These are phyloP conservation scores for Araneus ventricosus DNA, from an alignment of 1,140 invertebrate species.

Conservation along the genomic window DNA sequence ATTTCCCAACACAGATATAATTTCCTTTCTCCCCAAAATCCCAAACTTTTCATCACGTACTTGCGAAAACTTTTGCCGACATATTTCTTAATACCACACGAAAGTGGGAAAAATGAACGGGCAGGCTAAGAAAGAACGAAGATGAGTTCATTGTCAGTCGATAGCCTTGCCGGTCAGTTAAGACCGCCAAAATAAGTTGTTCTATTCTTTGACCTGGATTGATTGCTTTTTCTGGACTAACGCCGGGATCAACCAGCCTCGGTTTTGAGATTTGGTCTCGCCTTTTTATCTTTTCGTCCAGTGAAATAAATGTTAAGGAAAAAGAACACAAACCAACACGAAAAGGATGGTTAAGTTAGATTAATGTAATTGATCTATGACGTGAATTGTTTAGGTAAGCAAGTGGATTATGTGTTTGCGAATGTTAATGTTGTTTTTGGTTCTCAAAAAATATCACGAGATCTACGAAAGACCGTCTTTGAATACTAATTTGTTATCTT, in stretches of 20 bases:
- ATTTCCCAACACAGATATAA: background rate
- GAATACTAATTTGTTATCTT: too few species aligned
- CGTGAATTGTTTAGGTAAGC: background rate
- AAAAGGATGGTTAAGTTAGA: background rate
- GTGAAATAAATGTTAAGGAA: background rate
- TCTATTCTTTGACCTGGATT: conserved; percentile 13
- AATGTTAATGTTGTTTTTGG: too few species aligned
- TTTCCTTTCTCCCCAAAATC: background rate
- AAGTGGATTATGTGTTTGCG: too few species aligned
- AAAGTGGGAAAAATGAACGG: background rate
- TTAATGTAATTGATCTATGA: background rate
- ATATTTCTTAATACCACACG: conserved; percentile 57
- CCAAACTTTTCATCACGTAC: conserved; percentile 41
- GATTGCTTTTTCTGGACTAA: background rate
- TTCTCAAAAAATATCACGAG: too few species aligned
- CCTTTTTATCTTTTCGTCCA: background rate
- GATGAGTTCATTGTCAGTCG: conserved; percentile 30
- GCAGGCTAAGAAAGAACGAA: background rate
- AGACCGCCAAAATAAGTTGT: background rate
- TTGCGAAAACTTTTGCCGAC: conserved; percentile 28
- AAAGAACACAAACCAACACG: background rate
- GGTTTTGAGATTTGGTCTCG: background rate
- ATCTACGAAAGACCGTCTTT: too few species aligned
- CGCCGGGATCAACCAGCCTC: background rate
- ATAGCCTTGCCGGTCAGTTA: background rate